Evolutionary conservation across 2,797 vertebrate species (phyloP).

Genomic region (Acanthopagrus latus): DNA sequence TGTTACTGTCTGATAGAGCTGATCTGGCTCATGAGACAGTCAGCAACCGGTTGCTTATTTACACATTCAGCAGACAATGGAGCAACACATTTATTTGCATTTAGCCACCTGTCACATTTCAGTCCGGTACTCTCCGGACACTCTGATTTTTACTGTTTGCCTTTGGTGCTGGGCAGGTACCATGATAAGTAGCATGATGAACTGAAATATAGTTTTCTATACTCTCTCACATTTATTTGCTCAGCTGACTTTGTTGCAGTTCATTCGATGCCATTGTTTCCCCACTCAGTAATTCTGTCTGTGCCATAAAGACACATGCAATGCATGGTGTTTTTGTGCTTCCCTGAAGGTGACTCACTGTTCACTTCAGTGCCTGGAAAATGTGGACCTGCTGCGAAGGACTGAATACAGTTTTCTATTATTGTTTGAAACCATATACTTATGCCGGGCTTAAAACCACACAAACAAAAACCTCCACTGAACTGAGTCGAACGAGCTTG

Average conservation of each 20-base stretch:
- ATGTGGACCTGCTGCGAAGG: neutral
- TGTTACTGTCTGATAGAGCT: neutral
- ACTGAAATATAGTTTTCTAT: neutral
- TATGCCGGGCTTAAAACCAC: neutral
- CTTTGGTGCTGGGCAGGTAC: neutral
- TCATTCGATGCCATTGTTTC: neutral
- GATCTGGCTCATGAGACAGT: neutral
- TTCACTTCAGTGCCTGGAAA: conserved; percentile 3
- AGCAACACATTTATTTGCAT: neutral
- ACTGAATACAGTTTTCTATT: neutral
- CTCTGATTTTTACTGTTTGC: neutral
- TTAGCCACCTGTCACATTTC: neutral
- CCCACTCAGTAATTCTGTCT: neutral
- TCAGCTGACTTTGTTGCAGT: neutral
- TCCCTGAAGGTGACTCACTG: neutral
- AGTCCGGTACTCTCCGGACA: neutral
- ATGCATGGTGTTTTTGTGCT: neutral
- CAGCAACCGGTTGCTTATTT: neutral
- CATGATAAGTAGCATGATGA: neutral
- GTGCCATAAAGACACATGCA: neutral
- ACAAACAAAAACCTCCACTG: neutral
- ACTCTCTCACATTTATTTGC: neutral
- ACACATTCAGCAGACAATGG: neutral
- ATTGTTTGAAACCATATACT: conserved; percentile 3
- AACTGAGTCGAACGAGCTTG: neutral